Conservation (phyloP, 2,888 invertebrate genomes). For the Papilio elwesi region DNA sequence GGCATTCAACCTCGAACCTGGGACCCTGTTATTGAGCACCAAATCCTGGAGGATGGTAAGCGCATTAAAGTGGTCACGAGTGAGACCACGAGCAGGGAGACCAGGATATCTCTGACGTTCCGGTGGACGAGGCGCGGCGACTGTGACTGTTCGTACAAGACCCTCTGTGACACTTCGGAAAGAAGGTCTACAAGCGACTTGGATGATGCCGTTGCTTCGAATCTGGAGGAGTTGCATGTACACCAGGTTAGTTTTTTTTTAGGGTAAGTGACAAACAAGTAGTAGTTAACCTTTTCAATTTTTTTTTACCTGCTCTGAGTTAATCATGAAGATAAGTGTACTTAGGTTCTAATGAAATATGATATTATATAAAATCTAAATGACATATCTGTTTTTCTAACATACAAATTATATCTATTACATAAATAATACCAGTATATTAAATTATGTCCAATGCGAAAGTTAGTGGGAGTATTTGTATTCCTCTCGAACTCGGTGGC, state of each 20-base stretch:
- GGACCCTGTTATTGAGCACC: conserved; percentile 85
- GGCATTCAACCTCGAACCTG: conserved; percentile 93
- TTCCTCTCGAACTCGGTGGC: too few species aligned
- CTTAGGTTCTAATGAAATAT: too few species aligned
- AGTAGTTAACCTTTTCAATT: too few species aligned
- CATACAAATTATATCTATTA: too few species aligned
- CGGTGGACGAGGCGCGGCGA: conserved; percentile 83
- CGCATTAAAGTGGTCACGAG: conserved; percentile 58
- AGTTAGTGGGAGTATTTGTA: too few species aligned
- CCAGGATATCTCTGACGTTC: conserved; percentile 94
- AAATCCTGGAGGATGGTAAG: conserved; percentile 57
- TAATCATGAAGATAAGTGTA: too few species aligned
- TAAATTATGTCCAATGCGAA: too few species aligned
- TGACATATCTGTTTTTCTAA: too few species aligned
- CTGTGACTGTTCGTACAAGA: conserved; percentile 86
- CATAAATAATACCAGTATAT: too few species aligned
- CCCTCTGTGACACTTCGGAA: conserved; percentile 86
- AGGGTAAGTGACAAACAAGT: too few species aligned
- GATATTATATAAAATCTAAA: too few species aligned
- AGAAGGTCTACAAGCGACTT: conserved; percentile 50
- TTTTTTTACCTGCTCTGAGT: too few species aligned
- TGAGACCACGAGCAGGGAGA: conserved; percentile 57
- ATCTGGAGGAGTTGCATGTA: conserved; percentile 90
- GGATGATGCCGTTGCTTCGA: conserved; percentile 82
- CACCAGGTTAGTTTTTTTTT: conserved; percentile 81